These are phyloP conservation scores for Ormyrus labotus DNA, from an alignment of 2,888 invertebrate species.

Conservation along the genomic window DNA sequence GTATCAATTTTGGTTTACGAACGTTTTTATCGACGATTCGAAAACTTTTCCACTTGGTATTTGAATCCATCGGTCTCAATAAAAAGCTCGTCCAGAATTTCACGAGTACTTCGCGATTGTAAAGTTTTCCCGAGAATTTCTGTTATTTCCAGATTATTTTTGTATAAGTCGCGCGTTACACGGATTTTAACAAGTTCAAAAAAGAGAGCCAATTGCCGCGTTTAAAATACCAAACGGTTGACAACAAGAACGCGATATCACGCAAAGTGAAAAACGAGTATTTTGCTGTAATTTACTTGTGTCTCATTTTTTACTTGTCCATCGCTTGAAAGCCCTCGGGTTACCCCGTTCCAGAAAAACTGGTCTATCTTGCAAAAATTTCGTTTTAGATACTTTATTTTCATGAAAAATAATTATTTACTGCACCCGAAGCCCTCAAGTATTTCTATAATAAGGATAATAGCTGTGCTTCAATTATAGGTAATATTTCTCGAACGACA, in stretches of 20 bases:
- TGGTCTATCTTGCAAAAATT: not conserved
- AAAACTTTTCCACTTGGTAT: conserved; percentile 40
- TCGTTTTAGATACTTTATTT: conserved; percentile 16
- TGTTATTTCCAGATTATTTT: conserved; percentile 29
- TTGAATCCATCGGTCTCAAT: conserved; percentile 24
- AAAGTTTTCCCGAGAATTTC: conserved; percentile 1
- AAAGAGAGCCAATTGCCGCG: conserved; percentile 27
- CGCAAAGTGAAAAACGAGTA: conserved; percentile 25
- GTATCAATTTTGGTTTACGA: conserved; percentile 49
- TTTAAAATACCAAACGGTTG: conserved; percentile 19
- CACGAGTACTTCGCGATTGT: not conserved
- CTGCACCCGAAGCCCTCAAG: too few relatives aligned
- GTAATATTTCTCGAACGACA: too few relatives aligned
- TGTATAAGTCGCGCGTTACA: conserved; percentile 10
- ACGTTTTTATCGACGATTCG: conserved; percentile 39
- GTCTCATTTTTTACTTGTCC: conserved; percentile 11
- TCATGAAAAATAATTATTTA: not conserved
- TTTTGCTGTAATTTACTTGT: conserved; percentile 28
- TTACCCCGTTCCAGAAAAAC: conserved; percentile 5
- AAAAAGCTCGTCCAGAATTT: conserved; percentile 18
- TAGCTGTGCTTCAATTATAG: too few relatives aligned
- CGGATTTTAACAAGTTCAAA: conserved; percentile 34
- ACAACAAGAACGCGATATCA: not conserved
- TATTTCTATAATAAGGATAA: too few relatives aligned
- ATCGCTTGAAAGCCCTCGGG: conserved; percentile 24